phyloP scores from a whole-genome alignment of 2,888 invertebrate species.

The Gymnoscelis rufifasciata region DNA sequence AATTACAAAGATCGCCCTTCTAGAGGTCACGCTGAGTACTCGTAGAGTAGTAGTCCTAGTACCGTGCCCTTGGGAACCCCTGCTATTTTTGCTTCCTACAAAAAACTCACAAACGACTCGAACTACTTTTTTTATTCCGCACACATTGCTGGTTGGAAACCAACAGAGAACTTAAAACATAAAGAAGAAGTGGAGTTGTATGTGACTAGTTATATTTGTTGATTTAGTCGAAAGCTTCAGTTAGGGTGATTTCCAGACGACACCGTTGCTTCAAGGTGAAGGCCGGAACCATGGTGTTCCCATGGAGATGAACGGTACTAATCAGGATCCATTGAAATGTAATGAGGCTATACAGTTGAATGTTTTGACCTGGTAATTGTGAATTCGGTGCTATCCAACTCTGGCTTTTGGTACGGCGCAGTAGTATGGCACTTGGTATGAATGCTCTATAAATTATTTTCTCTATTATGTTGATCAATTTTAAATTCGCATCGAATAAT shows the following conservation, averaged over 20 bases:
- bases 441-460: too few species aligned
- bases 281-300: slow-evolving; percentile 47
- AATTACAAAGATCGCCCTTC: slow-evolving; percentile 57
- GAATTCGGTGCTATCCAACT: slow-evolving; percentile 8
- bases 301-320: slow-evolving; percentile 42
- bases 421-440: too few species aligned
- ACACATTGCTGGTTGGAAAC: slow-evolving; percentile 33
- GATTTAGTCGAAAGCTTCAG: slow-evolving; percentile 33
- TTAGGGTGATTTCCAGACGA: slow-evolving; percentile 43
- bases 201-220: slow-evolving; percentile 4
- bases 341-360: slow-evolving; percentile 36
- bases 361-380: slow-evolving; percentile 14
- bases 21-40: slow-evolving; percentile 55
- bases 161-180: not conserved
- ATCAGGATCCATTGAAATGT: slow-evolving; percentile 45
- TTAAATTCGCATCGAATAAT: too few species aligned
- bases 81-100: slow-evolving; percentile 21
- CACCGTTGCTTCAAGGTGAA: slow-evolving; percentile 57
- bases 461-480: too few species aligned
- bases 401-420: too few species aligned
- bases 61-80: slow-evolving; percentile 46
- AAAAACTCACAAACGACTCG: slow-evolving; percentile 11
- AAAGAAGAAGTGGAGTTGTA: slow-evolving; percentile 29
- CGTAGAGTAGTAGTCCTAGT: slow-evolving; percentile 48
- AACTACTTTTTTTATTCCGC: slow-evolving; percentile 9